A percentile compares a stretch with the other conserved stretches of the same genome.
Evolutionary conservation across 2,888 invertebrate species (phyloP).

Genomic region (Nysson spinosus): DNA sequence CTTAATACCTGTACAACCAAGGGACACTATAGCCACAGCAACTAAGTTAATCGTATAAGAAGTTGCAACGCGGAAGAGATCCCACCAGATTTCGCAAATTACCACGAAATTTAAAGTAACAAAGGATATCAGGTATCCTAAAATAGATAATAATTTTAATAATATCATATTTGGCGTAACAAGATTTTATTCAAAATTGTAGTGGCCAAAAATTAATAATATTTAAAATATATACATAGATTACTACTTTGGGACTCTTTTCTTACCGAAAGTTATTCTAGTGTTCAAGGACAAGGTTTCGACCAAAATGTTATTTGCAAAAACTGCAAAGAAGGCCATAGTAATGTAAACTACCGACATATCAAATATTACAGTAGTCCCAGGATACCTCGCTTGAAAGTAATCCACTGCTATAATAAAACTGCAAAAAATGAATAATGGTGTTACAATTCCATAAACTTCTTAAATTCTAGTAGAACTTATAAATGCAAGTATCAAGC

Average conservation of each 20-base stretch:
- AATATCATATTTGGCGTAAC: too few relatives aligned
- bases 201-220: too few relatives aligned
- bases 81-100: slow-evolving; percentile 91
- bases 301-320: slow-evolving; percentile 90
- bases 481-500: background rate
- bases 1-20: slow-evolving; percentile 91
- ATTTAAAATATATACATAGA: too few relatives aligned
- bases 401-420: slow-evolving; percentile 97
- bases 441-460: background rate
- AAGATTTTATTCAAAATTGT: too few relatives aligned
- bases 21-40: slow-evolving; percentile 90
- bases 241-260: too few relatives aligned
- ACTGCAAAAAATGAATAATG: slow-evolving; percentile 78
- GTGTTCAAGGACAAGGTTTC: slow-evolving; percentile 89
- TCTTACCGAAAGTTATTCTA: slow-evolving; percentile 90
- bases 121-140: slow-evolving; percentile 90
- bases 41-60: slow-evolving; percentile 91
- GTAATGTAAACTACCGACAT: slow-evolving; percentile 95
- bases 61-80: slow-evolving; percentile 86
- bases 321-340: slow-evolving; percentile 92
- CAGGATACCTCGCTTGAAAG: slow-evolving; percentile 91
- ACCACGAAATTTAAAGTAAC: slow-evolving; percentile 90
- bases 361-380: slow-evolving; percentile 92
- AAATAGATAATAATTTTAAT: background rate
- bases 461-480: background rate